Conservation (phyloP, 2,797 vertebrate species). For the Lithobates pipiens region DNA sequence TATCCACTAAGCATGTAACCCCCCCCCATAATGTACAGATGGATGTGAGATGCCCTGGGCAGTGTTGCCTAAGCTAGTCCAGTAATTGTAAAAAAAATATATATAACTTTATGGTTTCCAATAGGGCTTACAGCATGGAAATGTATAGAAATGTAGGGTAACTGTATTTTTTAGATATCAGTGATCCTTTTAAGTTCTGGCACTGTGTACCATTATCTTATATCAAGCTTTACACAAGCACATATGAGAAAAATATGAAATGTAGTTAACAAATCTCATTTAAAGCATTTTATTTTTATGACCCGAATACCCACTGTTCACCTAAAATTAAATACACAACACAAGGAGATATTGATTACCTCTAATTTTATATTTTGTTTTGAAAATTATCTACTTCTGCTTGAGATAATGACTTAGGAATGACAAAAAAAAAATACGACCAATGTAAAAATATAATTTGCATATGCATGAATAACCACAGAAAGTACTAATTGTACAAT, state of each 20-base stretch:
- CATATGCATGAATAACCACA: slow-evolving; percentile 62
- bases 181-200: background rate
- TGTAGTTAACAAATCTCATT: background rate
- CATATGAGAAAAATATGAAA: background rate
- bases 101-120: too few relatives aligned
- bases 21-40: too few relatives aligned
- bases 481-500: slow-evolving; percentile 62
- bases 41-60: too few relatives aligned
- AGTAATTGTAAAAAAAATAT: too few relatives aligned
- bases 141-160: too few relatives aligned
- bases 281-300: background rate
- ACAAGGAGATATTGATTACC: slow-evolving; percentile 28
- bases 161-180: background rate
- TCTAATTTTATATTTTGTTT: slow-evolving; percentile 43
- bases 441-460: slow-evolving; percentile 60
- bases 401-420: slow-evolving; percentile 43
- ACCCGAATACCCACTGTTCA: background rate
- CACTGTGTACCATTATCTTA: background rate
- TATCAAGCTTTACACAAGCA: background rate
- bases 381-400: slow-evolving; percentile 36
- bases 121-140: too few relatives aligned
- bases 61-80: too few relatives aligned
- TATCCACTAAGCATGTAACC: too few relatives aligned
- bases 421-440: slow-evolving; percentile 44
- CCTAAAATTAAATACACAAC: slow-evolving; percentile 8